Conservation (phyloP, 2,113 vertebrate genomes). For the Platycercus adscitus region DNA sequence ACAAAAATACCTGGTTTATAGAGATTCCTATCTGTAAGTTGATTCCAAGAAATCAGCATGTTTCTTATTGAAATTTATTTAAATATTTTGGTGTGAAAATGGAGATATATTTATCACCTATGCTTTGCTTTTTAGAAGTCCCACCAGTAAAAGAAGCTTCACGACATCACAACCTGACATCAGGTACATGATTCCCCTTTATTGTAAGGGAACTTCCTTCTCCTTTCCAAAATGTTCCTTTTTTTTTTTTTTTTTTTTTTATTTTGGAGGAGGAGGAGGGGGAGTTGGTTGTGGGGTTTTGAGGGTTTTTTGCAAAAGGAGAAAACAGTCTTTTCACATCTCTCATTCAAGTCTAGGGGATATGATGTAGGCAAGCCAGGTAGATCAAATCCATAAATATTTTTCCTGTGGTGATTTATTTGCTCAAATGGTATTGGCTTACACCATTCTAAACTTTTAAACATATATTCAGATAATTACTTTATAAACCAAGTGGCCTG, state of each 20-base stretch:
- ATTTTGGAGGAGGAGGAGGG: background rate
- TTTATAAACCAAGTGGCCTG: background rate
- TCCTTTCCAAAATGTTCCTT: background rate
- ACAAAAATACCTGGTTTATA: background rate
- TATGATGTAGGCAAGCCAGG: background rate
- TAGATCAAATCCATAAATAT: background rate
- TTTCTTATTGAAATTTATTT: background rate
- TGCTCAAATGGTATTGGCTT: background rate
- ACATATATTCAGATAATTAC: background rate
- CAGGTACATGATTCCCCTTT: conserved; percentile 55
- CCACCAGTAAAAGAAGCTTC: conserved; percentile 49
- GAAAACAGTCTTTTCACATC: background rate
- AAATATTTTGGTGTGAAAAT: background rate
- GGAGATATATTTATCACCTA: background rate
- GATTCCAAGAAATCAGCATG: background rate
- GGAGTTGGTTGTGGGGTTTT: background rate
- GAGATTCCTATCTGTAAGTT: background rate
- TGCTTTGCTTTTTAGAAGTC: conserved; percentile 10
- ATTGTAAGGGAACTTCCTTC: background rate
- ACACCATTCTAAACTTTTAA: background rate
- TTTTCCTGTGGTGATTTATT: no score
- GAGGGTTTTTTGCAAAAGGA: background rate
- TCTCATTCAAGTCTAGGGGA: background rate
- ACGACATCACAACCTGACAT: conserved; percentile 56
- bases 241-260: background rate